Percentiles rank a stretch among this genome's conserved stretches.
These are phyloP conservation scores for Melanaphis sacchari DNA, from an alignment of 1,140 invertebrate genomes.

Conservation along the genomic window DNA sequence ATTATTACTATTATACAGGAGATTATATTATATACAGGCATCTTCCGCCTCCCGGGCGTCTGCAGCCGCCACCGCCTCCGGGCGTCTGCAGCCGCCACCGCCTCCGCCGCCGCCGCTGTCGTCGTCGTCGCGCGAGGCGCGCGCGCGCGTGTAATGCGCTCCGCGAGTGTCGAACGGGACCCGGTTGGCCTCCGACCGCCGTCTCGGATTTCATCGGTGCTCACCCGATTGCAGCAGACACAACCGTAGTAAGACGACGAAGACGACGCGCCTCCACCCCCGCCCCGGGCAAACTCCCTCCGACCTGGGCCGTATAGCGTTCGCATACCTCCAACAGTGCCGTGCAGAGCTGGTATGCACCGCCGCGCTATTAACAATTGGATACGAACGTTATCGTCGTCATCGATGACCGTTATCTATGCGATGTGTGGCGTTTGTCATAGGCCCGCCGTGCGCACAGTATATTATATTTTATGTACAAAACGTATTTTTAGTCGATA, in stretches of 20 bases:
- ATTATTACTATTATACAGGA: conserved; percentile 43
- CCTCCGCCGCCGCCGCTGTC: not conserved
- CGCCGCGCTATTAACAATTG: no score
- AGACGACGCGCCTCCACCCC: conserved; percentile 2
- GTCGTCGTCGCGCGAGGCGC: not conserved
- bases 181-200: conserved; percentile 53
- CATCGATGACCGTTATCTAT: not conserved
- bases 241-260: not conserved
- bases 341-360: no score
- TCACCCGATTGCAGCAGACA: conserved; percentile 47
- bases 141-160: not conserved
- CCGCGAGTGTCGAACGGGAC: conserved; percentile 33
- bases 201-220: conserved; percentile 55
- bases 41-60: conserved; percentile 34
- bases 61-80: not conserved
- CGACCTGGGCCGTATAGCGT: no score
- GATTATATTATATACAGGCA: conserved; percentile 27
- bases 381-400: no score
- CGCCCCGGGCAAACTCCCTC: not conserved
- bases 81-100: not conserved
- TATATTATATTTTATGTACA: no score
- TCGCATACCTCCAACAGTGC: conserved; percentile 33
- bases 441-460: no score
- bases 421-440: no score
- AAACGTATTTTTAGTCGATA: no score